A percentile compares a stretch with the other conserved stretches of the same genome.
Conservation (phyloP, 2,888 invertebrate genomes). For the Pseudeuparius sepicola region DNA sequence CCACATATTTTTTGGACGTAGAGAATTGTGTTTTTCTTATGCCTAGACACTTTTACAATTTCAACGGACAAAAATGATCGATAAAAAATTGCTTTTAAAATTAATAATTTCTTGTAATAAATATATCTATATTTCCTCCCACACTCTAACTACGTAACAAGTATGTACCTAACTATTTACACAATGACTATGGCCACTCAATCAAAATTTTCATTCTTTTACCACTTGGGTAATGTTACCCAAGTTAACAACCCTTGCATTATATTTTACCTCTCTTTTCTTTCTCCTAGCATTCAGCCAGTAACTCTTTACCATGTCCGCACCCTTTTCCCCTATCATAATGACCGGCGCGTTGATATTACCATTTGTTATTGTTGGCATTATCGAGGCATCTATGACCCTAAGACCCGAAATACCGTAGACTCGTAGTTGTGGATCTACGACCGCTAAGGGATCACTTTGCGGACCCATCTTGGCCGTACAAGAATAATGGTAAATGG, state of each 20-base stretch:
- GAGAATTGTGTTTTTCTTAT: too few relatives aligned
- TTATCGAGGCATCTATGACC: slow-evolving; percentile 80
- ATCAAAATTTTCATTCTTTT: too few relatives aligned
- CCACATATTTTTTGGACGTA: too few relatives aligned
- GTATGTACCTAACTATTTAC: too few relatives aligned
- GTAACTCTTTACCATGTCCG: slow-evolving; percentile 64
- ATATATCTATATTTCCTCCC: too few relatives aligned
- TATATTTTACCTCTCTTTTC: slow-evolving; percentile 22
- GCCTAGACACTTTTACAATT: too few relatives aligned
- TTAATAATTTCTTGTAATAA: too few relatives aligned
- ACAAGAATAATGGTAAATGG: slow-evolving; percentile 78
- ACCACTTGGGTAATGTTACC: slow-evolving; percentile 15
- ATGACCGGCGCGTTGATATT: slow-evolving; percentile 81
- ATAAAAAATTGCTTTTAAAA: too few relatives aligned
- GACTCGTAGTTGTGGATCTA: slow-evolving; percentile 66
- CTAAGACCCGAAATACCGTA: slow-evolving; percentile 56
- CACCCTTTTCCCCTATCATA: slow-evolving; percentile 81
- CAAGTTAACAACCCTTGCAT: slow-evolving; percentile 21
- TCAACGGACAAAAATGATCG: too few relatives aligned
- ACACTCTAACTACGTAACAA: too few relatives aligned
- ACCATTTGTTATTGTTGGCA: slow-evolving; percentile 79
- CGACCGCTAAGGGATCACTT: slow-evolving; percentile 68
- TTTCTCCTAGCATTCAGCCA: slow-evolving; percentile 24
- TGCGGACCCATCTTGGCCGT: slow-evolving; percentile 78
- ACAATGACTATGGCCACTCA: too few relatives aligned